Evolutionary conservation across 1,140 invertebrate species (phyloP), one percentile per base, ranked within the genome.

Genomic region (Eufriesea mexicana): DNA sequence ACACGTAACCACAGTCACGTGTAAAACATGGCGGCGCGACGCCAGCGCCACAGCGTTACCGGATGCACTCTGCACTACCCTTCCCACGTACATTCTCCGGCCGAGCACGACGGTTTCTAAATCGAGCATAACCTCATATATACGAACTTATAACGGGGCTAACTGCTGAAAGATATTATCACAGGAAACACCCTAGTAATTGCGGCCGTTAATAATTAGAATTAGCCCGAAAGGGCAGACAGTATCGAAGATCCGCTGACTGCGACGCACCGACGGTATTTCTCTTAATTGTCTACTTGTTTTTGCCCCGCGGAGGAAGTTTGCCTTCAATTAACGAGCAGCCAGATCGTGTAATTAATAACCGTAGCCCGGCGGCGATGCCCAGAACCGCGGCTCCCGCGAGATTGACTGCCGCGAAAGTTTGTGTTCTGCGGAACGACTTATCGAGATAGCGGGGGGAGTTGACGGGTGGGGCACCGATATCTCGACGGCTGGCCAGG

Each of bases 161-260:
- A 67, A 59, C 49, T 62, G 64, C 45, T 68, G n/a, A 54, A 72
- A 75, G 86, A 86, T 87, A 54, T 87, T 86, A 86, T 86, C 81
- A 73, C 28, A 86, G 86, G 86, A 86, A 87, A 77, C 84, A 87
- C 59, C 47, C 59, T 42, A 54, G 72, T 84, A 87, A 87, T 87
- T 84, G 72, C 85, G 61, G 28, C 80, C 80, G 71, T 87, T 87
- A 86, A 87, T 87, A 87, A 86, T 84, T 84, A 55, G 71, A 87
- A 79, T 59, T 71, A 23, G 55, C 51, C 70, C 51, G 64, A 64
- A 73, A 70, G 62, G 42, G 55, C 57, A 57, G 45, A 64, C 68
- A 55, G 45, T 79, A 85, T 86, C 61, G 75, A 78, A 61, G 79
- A 62, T 70, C 47, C 75, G 45, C 68, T n/a, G 83, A n/a, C 47